A percentile compares a stretch with the other conserved stretches of the same genome.
Evolutionary conservation across 2,113 vertebrate species (phyloP).

Genomic region (Motacilla alba): DNA sequence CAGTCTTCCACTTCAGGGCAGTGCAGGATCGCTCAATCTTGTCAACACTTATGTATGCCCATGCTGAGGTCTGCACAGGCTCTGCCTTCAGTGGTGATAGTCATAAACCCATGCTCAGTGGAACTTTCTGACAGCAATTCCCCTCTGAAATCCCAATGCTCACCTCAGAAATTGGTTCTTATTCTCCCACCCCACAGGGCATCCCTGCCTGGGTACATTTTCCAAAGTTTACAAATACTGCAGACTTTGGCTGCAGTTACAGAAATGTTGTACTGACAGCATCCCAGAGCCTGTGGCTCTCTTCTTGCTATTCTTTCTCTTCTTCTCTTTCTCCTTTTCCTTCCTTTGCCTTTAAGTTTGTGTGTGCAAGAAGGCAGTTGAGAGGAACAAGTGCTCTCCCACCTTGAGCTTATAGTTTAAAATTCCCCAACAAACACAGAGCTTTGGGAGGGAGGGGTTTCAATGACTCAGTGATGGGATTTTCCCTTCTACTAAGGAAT

Average conservation of each 20-base stretch:
- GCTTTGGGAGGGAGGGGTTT: background rate
- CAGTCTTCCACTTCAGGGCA: background rate
- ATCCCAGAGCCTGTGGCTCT: background rate
- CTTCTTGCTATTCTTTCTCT: background rate
- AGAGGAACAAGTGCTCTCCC: background rate
- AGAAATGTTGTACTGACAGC: background rate
- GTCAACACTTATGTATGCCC: background rate
- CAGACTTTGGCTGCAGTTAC: background rate
- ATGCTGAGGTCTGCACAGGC: background rate
- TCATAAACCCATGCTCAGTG: background rate
- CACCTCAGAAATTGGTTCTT: background rate
- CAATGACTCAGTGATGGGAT: background rate
- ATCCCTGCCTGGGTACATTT: background rate
- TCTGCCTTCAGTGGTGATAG: background rate
- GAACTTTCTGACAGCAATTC: background rate
- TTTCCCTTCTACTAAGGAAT: background rate
- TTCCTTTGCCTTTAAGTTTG: background rate
- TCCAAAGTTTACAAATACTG: background rate
- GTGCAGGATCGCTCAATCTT: background rate
- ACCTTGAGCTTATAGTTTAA: background rate
- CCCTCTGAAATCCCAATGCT: background rate
- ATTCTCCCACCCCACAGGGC: background rate
- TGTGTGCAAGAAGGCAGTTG: background rate
- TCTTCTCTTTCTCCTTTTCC: background rate
- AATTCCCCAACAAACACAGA: background rate